Percentiles rank a stretch among this genome's conserved stretches.
Evolutionary conservation across 1,140 invertebrate species (phyloP).

Genomic region (Eueides isabella): DNA sequence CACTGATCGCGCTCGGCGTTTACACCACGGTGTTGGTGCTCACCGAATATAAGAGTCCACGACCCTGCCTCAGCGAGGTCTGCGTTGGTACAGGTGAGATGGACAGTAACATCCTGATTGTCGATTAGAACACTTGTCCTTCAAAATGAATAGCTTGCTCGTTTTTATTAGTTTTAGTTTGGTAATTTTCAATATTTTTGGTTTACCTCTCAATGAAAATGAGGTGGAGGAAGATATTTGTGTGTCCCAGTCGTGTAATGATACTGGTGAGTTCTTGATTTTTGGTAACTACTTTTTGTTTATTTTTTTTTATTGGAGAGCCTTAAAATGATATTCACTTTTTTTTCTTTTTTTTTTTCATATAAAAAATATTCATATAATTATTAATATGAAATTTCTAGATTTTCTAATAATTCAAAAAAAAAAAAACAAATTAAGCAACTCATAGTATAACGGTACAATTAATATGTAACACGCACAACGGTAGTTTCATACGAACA

Average conservation of each 20-base stretch:
- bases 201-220: background rate
- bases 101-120: slow-evolving; percentile 25
- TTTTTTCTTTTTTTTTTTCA: too few relatives aligned
- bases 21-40: slow-evolving; percentile 74
- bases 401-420: background rate
- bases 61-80: slow-evolving; percentile 72
- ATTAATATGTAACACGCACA: slow-evolving; percentile 18
- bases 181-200: background rate
- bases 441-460: slow-evolving; percentile 1
- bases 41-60: slow-evolving; percentile 61
- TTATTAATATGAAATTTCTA: background rate
- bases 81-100: slow-evolving; percentile 73
- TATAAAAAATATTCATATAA: background rate
- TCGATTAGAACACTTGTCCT: slow-evolving; percentile 37
- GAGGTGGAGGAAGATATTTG: background rate
- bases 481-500: slow-evolving; percentile 4
- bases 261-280: slow-evolving; percentile 24
- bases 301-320: background rate
- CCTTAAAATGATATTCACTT: too few relatives aligned
- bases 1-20: slow-evolving; percentile 67
- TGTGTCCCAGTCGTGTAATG: slow-evolving; percentile 10
- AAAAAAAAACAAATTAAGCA: background rate
- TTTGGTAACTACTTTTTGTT: background rate
- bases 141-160: slow-evolving; percentile 31
- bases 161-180: background rate